phyloP scores from a whole-genome alignment of 2,797 vertebrate species.

The Neosalanx taihuensis region DNA sequence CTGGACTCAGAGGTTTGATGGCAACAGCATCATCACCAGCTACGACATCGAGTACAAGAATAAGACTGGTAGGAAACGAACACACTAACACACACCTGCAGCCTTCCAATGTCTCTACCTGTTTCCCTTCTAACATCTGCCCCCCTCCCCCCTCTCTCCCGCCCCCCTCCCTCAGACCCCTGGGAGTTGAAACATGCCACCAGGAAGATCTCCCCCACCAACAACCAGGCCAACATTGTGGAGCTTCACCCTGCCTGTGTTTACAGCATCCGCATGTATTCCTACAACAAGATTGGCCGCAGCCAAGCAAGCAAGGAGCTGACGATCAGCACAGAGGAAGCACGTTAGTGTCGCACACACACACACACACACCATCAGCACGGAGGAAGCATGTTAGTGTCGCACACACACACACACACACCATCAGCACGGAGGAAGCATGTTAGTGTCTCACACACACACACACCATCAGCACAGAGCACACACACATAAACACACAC shows the following conservation, averaged over 20 bases:
- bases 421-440: conserved; percentile 96
- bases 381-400: too few relatives aligned
- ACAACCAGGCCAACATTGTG: conserved; percentile 98
- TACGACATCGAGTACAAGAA: conserved; percentile 91
- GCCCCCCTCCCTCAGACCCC: conserved; percentile 72
- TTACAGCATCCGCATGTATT: conserved; percentile 99
- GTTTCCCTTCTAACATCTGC: not conserved
- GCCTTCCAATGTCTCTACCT: not conserved
- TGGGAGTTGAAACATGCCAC: conserved; percentile 98
- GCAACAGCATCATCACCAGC: conserved; percentile 86
- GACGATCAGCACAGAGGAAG: conserved; percentile 97
- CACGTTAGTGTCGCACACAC: conserved; percentile 72
- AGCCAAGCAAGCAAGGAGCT: conserved; percentile 97
- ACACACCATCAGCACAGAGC: too few relatives aligned
- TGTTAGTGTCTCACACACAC: conserved; percentile 67
- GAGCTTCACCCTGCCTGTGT: conserved; percentile 94
- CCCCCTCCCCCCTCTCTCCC: not conserved
- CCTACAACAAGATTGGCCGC: conserved; percentile 94
- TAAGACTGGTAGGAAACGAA: conserved; percentile 75
- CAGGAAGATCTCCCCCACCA: conserved; percentile 95
- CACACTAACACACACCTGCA: not conserved
- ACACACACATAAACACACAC: conserved; percentile 2
- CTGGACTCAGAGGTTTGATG: conserved; percentile 85
- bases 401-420: conserved; percentile 46
- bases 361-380: too few relatives aligned